Percentiles rank a stretch among this genome's conserved stretches.
These are phyloP conservation scores for Megaceryle alcyon DNA, from an alignment of 2,797 vertebrate genomes.

Conservation along the genomic window DNA sequence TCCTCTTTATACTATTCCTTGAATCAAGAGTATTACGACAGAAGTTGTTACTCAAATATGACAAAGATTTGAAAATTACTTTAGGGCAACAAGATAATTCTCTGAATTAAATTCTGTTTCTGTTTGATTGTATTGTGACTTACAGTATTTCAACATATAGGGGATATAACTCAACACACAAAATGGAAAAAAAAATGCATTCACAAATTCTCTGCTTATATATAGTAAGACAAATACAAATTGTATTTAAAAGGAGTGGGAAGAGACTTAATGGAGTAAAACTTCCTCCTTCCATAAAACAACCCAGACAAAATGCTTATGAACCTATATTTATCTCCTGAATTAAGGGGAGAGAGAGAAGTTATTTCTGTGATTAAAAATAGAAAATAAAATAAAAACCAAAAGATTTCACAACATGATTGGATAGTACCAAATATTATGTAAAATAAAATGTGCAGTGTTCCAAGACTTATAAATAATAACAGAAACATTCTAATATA, in stretches of 20 bases:
- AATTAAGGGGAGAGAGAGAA: neutral
- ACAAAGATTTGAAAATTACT: neutral
- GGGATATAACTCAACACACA: neutral
- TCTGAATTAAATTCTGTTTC: neutral
- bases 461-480: conserved; percentile 27
- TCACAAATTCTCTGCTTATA: neutral
- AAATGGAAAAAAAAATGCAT: neutral
- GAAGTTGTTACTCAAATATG: neutral
- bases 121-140: neutral
- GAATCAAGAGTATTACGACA: neutral
- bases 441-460: neutral
- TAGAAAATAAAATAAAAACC: neutral
- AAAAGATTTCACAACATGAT: neutral
- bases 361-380: neutral
- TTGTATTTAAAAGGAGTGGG: neutral
- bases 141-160: neutral
- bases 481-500: conserved; percentile 31
- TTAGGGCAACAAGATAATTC: neutral
- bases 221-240: neutral
- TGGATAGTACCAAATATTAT: neutral
- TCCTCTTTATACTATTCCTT: neutral
- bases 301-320: neutral
- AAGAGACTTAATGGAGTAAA: neutral
- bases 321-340: neutral
- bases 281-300: neutral